Evolutionary conservation across 2,113 vertebrate species (phyloP).

Genomic region (Lethenteron reissneri): DNA sequence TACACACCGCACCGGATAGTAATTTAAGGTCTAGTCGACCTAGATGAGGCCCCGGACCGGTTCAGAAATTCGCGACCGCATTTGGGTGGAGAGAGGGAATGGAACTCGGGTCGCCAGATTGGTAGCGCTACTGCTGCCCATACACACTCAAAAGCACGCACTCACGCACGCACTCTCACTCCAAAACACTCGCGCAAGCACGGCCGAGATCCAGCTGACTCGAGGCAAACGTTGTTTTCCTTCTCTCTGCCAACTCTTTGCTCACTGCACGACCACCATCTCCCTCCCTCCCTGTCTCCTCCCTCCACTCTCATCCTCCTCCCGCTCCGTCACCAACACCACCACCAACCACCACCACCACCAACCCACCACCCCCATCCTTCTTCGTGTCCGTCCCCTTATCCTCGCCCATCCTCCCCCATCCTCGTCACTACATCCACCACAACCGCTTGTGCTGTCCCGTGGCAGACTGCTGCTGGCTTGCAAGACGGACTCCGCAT

Average conservation of each 20-base stretch:
- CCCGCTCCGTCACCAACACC: not conserved
- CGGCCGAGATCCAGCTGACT: no score
- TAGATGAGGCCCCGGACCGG: no score
- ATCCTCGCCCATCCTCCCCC: not conserved
- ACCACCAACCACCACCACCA: not conserved
- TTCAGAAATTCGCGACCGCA: no score
- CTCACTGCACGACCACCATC: not conserved
- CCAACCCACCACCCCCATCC: not conserved
- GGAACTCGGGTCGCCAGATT: no score
- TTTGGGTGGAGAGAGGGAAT: no score
- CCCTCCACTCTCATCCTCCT: not conserved
- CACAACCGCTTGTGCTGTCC: not conserved
- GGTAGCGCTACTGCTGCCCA: no score
- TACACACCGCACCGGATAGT: no score
- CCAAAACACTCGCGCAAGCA: no score
- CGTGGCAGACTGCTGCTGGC: not conserved
- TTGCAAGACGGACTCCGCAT: not conserved
- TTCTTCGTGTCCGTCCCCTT: not conserved
- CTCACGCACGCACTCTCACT: no score
- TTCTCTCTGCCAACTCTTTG: not conserved
- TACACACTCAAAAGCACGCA: no score
- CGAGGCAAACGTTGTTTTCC: not conserved
- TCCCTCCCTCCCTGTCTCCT: not conserved
- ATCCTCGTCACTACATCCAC: not conserved
- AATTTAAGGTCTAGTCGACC: no score